Conservation (phyloP, 2,797 vertebrate species). For the Holocentrus rufus region DNA sequence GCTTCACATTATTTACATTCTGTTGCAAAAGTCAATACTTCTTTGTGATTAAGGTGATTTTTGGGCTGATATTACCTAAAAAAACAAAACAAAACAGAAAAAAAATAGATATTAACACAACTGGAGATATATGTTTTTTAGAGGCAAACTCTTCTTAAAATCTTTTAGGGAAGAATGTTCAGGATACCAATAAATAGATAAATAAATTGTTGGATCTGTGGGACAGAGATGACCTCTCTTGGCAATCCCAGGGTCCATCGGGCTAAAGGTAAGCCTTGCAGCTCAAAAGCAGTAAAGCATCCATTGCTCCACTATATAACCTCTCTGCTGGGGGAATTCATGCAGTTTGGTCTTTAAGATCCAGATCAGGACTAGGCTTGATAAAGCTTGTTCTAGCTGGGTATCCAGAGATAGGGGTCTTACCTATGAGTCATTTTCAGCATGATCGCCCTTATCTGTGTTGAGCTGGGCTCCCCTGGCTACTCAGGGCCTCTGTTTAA, state of each 20-base stretch:
- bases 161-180: constrained; percentile 27
- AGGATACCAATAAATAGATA: constrained; percentile 36
- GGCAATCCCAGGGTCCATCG: constrained; percentile 56
- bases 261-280: constrained; percentile 67
- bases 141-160: constrained; percentile 33
- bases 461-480: constrained; percentile 79
- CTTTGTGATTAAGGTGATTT: too few species aligned
- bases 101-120: too few species aligned
- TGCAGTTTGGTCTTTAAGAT: constrained; percentile 84
- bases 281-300: constrained; percentile 66
- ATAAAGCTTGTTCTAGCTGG: constrained; percentile 86
- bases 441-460: constrained; percentile 85
- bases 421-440: constrained; percentile 87
- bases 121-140: too few species aligned
- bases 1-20: too few species aligned
- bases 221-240: constrained; percentile 61
- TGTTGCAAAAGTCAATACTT: too few species aligned
- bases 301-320: constrained; percentile 62
- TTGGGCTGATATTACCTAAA: too few species aligned
- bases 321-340: constrained; percentile 75
- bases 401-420: constrained; percentile 83
- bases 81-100: too few species aligned
- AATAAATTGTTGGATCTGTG: constrained; percentile 42
- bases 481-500: constrained; percentile 77
- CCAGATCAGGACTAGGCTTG: constrained; percentile 77